Percentiles rank a stretch among this genome's conserved stretches.
Conservation (phyloP, 2,113 vertebrate genomes). For the Psilopogon haemacephalus region DNA sequence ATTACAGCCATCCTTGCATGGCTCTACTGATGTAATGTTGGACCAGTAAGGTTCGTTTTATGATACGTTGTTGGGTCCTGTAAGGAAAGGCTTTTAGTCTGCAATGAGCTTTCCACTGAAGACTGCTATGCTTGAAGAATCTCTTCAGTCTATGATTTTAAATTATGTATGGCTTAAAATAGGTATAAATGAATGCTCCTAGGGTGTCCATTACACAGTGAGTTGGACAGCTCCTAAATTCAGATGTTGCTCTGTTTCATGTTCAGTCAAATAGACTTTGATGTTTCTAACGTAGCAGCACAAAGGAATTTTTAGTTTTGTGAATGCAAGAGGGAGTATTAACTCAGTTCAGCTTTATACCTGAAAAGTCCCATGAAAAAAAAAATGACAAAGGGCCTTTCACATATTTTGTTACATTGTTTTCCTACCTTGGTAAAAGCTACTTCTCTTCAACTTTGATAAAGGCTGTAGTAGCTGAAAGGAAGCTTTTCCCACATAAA, state of each 20-base stretch:
- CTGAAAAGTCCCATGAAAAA: not conserved
- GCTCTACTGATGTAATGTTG: not conserved
- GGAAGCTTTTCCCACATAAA: not conserved
- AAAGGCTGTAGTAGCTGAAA: not conserved
- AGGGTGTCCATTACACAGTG: not conserved
- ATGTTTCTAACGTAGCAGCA: conserved; percentile 24
- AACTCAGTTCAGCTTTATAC: conserved; percentile 6
- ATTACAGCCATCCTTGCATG: not conserved
- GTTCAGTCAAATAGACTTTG: conserved; percentile 47
- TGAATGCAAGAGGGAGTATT: conserved; percentile 12
- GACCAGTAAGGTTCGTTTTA: not conserved
- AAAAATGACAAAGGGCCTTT: not conserved
- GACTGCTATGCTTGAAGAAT: not conserved
- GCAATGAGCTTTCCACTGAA: not conserved
- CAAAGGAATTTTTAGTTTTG: conserved; percentile 43
- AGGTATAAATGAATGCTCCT: conserved; percentile 19
- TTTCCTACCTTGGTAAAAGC: not conserved
- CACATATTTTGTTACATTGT: not conserved
- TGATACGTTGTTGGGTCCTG: not conserved
- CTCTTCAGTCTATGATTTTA: not conserved
- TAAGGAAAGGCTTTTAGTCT: not conserved
- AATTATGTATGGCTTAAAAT: conserved; percentile 20
- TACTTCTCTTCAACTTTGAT: not conserved
- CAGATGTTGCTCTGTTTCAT: conserved; percentile 30
- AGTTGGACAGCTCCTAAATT: conserved; percentile 51